Percentiles rank a stretch among this genome's conserved stretches.
Conservation (phyloP, 2,888 invertebrate genomes). For the Drosophila ustulata region DNA sequence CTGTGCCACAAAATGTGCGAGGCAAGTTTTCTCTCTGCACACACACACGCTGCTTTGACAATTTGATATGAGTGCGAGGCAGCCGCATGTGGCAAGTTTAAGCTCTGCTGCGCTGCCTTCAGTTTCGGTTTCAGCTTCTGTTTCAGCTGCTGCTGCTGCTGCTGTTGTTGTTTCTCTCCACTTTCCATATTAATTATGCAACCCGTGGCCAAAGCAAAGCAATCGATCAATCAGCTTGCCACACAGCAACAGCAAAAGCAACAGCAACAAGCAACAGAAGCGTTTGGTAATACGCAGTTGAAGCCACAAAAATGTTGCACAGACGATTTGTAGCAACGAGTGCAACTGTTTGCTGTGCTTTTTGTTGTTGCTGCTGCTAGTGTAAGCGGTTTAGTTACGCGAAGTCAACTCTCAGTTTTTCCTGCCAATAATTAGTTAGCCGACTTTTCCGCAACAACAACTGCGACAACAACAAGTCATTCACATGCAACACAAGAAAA, state of each 20-base stretch:
- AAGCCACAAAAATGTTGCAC: constrained; percentile 74
- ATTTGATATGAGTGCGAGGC: constrained; percentile 42
- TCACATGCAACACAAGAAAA: constrained; percentile 45
- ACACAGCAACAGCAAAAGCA: constrained; percentile 41
- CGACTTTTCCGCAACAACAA: constrained; percentile 57
- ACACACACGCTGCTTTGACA: constrained; percentile 59
- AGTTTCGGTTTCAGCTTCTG: constrained; percentile 30
- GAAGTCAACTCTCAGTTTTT: constrained; percentile 52
- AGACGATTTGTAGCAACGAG: constrained; percentile 37
- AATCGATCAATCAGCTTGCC: constrained; percentile 79
- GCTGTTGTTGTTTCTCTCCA: constrained; percentile 35
- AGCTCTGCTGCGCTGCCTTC: constrained; percentile 32
- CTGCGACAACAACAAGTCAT: constrained; percentile 27
- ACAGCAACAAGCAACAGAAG: constrained; percentile 37
- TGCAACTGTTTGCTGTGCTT: constrained; percentile 17
- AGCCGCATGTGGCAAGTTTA: constrained; percentile 60
- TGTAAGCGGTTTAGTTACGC: constrained; percentile 60
- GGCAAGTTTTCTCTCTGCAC: constrained; percentile 45
- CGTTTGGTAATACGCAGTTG: constrained; percentile 73
- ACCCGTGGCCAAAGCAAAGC: constrained; percentile 56
- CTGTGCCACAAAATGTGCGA: constrained; percentile 53
- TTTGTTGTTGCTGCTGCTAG: constrained; percentile 11
- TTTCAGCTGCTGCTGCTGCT: constrained; percentile 13
- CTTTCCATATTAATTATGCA: constrained; percentile 78
- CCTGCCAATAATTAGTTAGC: constrained; percentile 55